Evolutionary conservation across 2,888 invertebrate species (phyloP), one percentile per base, ranked within the genome.

Genomic region (Trachelus iudaicus): DNA sequence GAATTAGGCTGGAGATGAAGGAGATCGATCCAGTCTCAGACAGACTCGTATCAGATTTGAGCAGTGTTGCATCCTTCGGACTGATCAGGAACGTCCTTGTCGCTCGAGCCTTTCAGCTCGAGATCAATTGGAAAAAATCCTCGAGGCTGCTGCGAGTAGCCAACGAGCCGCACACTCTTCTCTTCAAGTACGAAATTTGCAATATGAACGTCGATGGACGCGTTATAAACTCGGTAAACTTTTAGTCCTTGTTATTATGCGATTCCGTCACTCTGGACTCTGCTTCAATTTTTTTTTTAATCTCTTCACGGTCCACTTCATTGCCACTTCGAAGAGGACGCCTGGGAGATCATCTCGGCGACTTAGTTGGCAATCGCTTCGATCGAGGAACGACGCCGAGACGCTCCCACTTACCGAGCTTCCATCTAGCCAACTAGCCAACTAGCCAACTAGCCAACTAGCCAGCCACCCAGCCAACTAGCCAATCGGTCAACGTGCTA

Each of bases 161-260:
- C 76, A 83, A 83, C 13, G 79, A 77, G 30, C 77, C 80, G 34
- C 86, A 87, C 76, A 82, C 87, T 31, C 75, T 89, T 31, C 81
- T 89, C 37, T 87, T 90, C 81, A 88, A 87, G 79, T 89, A 84
- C 81, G 84, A 87, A 75, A 85, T 89, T 73, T 89, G 85, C 81
- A 76, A 84, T 34, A 82, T 89, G 34, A 79, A 84, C 76, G 80
- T 80, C 15, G 56, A 75, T 1, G 89, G 89, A 30, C 74, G 31
- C 3, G 81, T 85, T 15, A 56, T 69, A 15, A 78, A 78, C 15
- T 79, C 80, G 73, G 86, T 86, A 77, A 82, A 83, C 78, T 69
- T 69, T 40, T 15, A 1, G 6, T 40, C 40, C 40, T 40, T 40
- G 15, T 15, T 40, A 15, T 40, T 40, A 1, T 40, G 15, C 40